phyloP scores from a whole-genome alignment of 2,797 vertebrate species.

The Thamnophis elegans region DNA sequence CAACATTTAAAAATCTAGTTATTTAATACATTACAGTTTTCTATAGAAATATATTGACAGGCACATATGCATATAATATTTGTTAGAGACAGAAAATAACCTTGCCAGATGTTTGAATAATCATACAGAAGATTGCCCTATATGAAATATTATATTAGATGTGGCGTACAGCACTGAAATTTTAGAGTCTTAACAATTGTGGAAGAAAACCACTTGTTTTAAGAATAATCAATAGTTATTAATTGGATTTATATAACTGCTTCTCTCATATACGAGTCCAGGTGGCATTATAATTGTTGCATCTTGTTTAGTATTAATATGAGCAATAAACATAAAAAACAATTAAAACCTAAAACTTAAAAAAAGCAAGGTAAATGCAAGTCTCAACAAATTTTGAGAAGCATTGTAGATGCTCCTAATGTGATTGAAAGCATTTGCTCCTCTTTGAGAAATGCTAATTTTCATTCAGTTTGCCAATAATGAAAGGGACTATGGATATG shows the following conservation, averaged over 20 bases:
- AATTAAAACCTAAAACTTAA: background rate
- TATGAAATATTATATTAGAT: background rate
- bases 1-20: background rate
- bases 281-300: background rate
- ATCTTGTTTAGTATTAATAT: background rate
- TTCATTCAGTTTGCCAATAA: constrained; percentile 97
- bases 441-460: constrained; percentile 92
- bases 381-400: constrained; percentile 89
- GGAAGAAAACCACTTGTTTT: background rate
- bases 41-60: background rate
- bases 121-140: background rate
- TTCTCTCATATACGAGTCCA: background rate
- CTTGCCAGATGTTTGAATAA: background rate
- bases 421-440: constrained; percentile 92
- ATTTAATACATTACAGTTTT: background rate
- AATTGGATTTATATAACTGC: background rate
- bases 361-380: constrained; percentile 61
- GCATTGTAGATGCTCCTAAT: constrained; percentile 82
- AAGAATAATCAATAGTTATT: background rate
- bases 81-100: background rate
- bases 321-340: background rate
- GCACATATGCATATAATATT: background rate
- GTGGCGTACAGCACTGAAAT: background rate
- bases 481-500: constrained; percentile 94
- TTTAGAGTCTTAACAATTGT: background rate